These are phyloP conservation scores for Sarotherodon lohbergeri DNA, from an alignment of 2,113 vertebrate genomes.

Conservation along the genomic window DNA sequence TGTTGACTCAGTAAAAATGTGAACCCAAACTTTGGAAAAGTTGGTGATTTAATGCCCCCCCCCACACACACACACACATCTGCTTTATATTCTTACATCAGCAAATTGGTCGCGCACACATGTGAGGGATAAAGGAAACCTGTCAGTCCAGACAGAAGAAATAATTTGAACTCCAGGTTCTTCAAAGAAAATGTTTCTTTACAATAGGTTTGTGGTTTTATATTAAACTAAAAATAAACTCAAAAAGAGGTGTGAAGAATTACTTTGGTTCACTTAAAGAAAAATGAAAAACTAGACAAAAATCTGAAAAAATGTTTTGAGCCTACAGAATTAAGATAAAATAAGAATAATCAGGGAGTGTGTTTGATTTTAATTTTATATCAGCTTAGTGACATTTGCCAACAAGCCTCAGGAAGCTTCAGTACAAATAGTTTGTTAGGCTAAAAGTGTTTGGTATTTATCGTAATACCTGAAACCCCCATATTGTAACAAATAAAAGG, in stretches of 20 bases:
- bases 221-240: background rate
- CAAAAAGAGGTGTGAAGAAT: background rate
- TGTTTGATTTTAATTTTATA: background rate
- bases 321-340: background rate
- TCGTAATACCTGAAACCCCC: background rate
- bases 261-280: background rate
- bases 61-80: background rate
- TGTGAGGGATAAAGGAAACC: background rate
- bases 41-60: background rate
- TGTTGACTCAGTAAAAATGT: conserved; percentile 66
- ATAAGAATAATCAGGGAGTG: background rate
- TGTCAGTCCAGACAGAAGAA: accelerated
- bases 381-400: background rate
- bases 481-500: background rate
- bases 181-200: background rate
- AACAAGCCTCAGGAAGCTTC: background rate
- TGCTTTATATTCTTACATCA: background rate
- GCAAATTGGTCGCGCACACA: accelerated
- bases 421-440: background rate
- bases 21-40: conserved; percentile 1
- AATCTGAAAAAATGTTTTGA: background rate
- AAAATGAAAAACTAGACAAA: accelerated
- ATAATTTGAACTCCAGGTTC: background rate
- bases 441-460: background rate
- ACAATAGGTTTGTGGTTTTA: background rate